phyloP scores from a whole-genome alignment of 2,797 vertebrate species.

The Carduelis carduelis region DNA sequence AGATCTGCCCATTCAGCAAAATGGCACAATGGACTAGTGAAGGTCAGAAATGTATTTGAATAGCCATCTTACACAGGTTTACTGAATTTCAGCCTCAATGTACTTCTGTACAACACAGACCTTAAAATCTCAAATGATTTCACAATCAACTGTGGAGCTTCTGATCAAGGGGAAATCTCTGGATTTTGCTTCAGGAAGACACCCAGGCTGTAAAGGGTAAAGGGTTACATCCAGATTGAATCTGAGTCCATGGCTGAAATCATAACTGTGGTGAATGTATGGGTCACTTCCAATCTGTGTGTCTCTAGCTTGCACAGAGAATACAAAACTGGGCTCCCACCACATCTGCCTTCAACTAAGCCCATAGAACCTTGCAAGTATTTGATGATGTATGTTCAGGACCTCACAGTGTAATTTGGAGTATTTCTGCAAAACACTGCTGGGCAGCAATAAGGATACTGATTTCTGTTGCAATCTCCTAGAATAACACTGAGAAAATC shows the following conservation, averaged over 20 bases:
- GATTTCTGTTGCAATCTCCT: neutral
- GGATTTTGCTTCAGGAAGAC: neutral
- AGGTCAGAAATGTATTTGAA: neutral
- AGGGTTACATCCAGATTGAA: neutral
- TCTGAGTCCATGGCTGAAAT: neutral
- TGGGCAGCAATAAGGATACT: neutral
- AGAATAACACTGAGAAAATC: neutral
- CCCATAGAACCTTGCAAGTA: neutral
- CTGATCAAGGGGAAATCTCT: neutral
- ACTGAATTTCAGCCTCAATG: neutral
- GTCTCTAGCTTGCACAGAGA: neutral
- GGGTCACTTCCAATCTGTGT: neutral
- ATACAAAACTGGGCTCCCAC: neutral
- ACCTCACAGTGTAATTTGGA: neutral
- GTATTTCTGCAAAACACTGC: neutral
- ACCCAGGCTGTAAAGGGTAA: neutral
- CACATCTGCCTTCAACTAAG: neutral
- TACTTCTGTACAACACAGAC: neutral
- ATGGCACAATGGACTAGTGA: neutral
- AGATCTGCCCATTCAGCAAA: neutral
- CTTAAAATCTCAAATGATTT: neutral
- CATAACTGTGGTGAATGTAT: fast-evolving
- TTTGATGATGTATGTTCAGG: neutral
- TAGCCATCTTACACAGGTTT: neutral
- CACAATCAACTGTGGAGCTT: neutral